These are phyloP conservation scores for Reticulitermes speratus DNA, from an alignment of 1,140 invertebrate genomes.

Conservation along the genomic window DNA sequence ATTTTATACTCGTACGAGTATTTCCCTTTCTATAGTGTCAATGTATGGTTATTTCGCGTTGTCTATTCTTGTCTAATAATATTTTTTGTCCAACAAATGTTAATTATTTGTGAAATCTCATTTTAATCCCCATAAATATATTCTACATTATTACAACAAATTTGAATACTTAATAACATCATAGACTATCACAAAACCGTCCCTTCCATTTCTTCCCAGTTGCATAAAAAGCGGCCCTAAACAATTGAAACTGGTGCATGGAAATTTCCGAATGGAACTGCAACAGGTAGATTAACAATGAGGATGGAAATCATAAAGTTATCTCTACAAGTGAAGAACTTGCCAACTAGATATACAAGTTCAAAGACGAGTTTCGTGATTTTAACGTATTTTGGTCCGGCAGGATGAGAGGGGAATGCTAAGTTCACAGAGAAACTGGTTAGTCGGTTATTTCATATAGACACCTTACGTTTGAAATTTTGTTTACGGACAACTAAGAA, in stretches of 20 bases:
- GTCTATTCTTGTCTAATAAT: too few species aligned
- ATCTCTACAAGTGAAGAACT: neutral
- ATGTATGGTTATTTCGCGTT: too few species aligned
- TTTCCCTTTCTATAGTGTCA: too few species aligned
- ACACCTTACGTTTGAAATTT: neutral
- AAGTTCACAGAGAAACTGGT: neutral
- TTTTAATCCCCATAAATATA: too few species aligned
- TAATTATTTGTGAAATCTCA: too few species aligned
- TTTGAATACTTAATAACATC: too few species aligned
- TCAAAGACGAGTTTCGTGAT: neutral
- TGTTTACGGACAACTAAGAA: neutral
- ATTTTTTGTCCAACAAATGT: too few species aligned
- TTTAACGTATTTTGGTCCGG: neutral
- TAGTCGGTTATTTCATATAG: neutral
- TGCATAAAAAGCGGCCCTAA: too few species aligned
- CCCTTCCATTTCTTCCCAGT: too few species aligned
- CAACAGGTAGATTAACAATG: neutral
- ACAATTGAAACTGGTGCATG: neutral
- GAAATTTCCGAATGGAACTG: neutral
- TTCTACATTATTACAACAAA: too few species aligned
- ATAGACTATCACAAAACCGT: too few species aligned
- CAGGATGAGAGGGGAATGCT: neutral
- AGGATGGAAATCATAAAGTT: neutral
- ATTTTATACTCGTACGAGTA: too few species aligned
- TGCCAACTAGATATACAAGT: neutral